phyloP scores from a whole-genome alignment of 2,797 vertebrate genomes.

The Gastrophryne carolinensis region DNA sequence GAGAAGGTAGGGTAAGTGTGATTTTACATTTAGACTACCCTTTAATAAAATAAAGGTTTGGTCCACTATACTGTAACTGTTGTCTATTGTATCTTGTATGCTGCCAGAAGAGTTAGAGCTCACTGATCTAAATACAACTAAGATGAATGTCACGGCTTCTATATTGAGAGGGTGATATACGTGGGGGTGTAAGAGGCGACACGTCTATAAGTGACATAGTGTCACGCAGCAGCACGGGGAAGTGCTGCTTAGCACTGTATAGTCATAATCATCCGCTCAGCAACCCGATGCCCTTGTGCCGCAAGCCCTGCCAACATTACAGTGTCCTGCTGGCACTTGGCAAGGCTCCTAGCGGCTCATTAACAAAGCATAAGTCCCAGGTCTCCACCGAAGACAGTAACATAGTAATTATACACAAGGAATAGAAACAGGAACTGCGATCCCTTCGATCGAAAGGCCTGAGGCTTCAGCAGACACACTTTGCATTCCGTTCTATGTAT shows the following conservation, averaged over 20 bases:
- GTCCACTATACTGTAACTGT: too few species aligned
- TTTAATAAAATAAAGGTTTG: too few species aligned
- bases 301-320: background rate
- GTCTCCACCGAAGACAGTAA: background rate
- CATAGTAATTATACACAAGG: background rate
- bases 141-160: background rate
- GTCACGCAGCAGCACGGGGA: background rate
- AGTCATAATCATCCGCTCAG: background rate
- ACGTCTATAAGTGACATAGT: background rate
- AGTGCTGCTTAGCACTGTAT: background rate
- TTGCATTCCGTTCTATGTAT: too few species aligned
- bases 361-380: background rate
- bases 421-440: background rate
- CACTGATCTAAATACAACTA: background rate
- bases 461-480: too few species aligned
- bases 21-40: too few species aligned
- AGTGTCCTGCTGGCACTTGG: constrained; percentile 8
- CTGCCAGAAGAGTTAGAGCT: too few species aligned
- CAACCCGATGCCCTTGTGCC: background rate
- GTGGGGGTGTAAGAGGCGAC: background rate
- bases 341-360: background rate
- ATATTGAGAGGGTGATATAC: background rate
- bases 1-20: too few species aligned
- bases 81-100: too few species aligned
- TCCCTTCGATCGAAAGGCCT: too few species aligned